Percentiles rank a stretch among this genome's conserved stretches.
Conservation (phyloP, 1,140 invertebrate genomes). For the Drosophila bifasciata region DNA sequence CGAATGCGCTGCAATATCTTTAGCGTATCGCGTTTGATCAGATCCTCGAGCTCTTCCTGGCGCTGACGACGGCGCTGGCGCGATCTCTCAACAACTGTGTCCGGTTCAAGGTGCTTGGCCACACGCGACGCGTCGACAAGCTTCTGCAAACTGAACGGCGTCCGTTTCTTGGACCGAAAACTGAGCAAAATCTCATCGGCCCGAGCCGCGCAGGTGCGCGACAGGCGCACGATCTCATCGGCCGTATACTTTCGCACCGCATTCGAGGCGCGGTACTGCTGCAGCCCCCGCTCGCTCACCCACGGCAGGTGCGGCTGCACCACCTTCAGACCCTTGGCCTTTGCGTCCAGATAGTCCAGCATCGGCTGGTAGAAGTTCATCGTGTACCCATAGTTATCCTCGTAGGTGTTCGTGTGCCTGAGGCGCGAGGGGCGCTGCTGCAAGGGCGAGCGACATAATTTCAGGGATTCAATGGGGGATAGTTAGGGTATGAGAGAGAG, state of each 20-base stretch:
- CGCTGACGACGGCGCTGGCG: slow-evolving; percentile 85
- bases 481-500: background rate
- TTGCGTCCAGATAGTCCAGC: slow-evolving; percentile 91
- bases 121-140: slow-evolving; percentile 88
- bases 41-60: slow-evolving; percentile 84
- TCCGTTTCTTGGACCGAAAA: slow-evolving; percentile 87
- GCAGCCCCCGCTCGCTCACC: slow-evolving; percentile 88
- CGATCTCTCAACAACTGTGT: slow-evolving; percentile 85
- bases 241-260: slow-evolving; percentile 86
- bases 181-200: slow-evolving; percentile 88
- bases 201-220: slow-evolving; percentile 87
- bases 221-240: slow-evolving; percentile 87
- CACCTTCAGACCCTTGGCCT: slow-evolving; percentile 84
- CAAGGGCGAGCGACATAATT: slow-evolving; percentile 66
- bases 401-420: slow-evolving; percentile 86
- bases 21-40: slow-evolving; percentile 83
- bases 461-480: background rate
- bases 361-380: slow-evolving; percentile 93
- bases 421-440: slow-evolving; percentile 82
- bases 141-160: slow-evolving; percentile 88
- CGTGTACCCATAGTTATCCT: slow-evolving; percentile 91
- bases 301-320: slow-evolving; percentile 89
- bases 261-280: slow-evolving; percentile 86
- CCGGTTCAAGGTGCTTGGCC: slow-evolving; percentile 87
- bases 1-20: slow-evolving; percentile 84